A percentile compares a stretch with the other conserved stretches of the same genome.
phyloP scores from a whole-genome alignment of 2,888 invertebrate species.

The Apotomis turbidana region DNA sequence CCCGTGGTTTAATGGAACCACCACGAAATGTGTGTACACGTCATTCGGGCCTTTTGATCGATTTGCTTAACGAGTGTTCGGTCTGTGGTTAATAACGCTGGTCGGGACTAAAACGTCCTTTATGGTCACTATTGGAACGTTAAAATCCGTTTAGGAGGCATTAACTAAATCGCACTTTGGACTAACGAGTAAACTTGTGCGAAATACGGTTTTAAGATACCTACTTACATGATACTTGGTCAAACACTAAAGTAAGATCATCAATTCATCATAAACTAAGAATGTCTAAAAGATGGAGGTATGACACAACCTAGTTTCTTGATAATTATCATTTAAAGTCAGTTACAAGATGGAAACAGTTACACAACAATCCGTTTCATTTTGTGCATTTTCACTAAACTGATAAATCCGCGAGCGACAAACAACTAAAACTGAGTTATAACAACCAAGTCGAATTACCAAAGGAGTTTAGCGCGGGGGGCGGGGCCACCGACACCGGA shows the following conservation, averaged over 20 bases:
- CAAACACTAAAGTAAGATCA: constrained; percentile 25
- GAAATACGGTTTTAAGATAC: constrained; percentile 11
- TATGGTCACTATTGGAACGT: constrained; percentile 19
- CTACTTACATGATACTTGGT: constrained; percentile 10
- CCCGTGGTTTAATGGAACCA: constrained; percentile 74
- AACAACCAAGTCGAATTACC: constrained; percentile 84
- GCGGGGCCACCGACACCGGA: constrained; percentile 72
- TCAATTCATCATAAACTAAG: not conserved
- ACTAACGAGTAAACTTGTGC: constrained; percentile 32
- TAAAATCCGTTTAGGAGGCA: constrained; percentile 18
- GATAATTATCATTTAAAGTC: too few species aligned
- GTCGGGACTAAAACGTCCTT: constrained; percentile 1
- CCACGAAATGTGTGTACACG: constrained; percentile 59
- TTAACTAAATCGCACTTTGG: constrained; percentile 1
- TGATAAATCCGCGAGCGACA: constrained; percentile 81
- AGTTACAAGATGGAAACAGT: not conserved
- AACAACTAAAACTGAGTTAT: constrained; percentile 82
- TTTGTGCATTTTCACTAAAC: constrained; percentile 72
- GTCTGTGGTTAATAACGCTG: constrained; percentile 27
- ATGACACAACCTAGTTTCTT: not conserved
- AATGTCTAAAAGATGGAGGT: not conserved
- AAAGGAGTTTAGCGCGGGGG: constrained; percentile 79
- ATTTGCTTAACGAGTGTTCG: constrained; percentile 40
- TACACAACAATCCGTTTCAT: constrained; percentile 52
- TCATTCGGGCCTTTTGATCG: constrained; percentile 48